Evolutionary conservation across 2,113 vertebrate species (phyloP).

Genomic region (Otis tarda): DNA sequence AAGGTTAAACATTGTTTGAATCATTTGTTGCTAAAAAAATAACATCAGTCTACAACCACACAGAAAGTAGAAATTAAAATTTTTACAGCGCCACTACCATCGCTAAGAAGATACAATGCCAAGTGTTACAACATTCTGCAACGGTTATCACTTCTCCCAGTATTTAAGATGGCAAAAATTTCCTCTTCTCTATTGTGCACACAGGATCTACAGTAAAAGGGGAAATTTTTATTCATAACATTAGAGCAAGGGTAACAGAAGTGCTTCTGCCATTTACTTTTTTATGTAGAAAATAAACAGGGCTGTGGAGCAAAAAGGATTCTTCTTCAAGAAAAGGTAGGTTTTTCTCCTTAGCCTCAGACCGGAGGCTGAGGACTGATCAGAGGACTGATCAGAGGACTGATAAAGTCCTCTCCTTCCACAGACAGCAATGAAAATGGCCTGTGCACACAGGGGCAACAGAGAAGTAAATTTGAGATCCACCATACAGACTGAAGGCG

Average conservation of each 20-base stretch:
- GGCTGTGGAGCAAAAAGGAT: background rate
- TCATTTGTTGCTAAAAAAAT: conserved; percentile 4
- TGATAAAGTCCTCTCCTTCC: background rate
- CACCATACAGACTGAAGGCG: accelerated
- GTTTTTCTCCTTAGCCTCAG: background rate
- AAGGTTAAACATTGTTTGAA: background rate
- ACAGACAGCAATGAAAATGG: background rate
- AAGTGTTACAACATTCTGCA: background rate
- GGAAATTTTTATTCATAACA: background rate
- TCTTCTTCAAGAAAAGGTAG: background rate
- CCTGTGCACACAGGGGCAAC: background rate
- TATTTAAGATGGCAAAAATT: background rate
- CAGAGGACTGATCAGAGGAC: too few species aligned
- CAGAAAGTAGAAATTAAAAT: conserved; percentile 37
- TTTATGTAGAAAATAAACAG: background rate
- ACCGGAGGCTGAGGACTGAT: too few species aligned
- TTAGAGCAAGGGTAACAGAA: background rate
- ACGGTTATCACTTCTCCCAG: background rate
- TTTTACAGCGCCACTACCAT: conserved; percentile 21
- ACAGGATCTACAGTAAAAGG: background rate
- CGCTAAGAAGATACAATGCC: background rate
- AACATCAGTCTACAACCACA: conserved; percentile 18
- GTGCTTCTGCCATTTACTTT: background rate
- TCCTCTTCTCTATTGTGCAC: background rate
- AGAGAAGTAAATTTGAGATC: background rate